Evolutionary conservation across 2,888 invertebrate species (phyloP).

Genomic region (Aspidapion aeneum): DNA sequence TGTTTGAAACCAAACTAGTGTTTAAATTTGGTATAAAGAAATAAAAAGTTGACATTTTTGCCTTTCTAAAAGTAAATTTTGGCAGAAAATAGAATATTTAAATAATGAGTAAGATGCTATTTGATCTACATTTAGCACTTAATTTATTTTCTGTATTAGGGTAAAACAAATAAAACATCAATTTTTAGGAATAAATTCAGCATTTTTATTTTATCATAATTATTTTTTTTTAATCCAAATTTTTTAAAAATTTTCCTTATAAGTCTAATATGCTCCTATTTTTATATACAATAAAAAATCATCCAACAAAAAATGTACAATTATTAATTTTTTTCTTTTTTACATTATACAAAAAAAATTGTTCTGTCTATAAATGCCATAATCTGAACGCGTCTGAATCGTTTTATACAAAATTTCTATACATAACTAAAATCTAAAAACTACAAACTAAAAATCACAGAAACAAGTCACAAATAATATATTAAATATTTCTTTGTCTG

Average conservation of each 20-base stretch:
- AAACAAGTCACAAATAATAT: slow-evolving; percentile 22
- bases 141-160: too few relatives aligned
- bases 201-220: slow-evolving; percentile 42
- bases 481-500: slow-evolving; percentile 3
- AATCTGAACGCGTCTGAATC: not conserved
- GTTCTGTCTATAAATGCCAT: not conserved
- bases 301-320: slow-evolving; percentile 43
- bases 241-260: not conserved
- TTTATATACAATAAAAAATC: slow-evolving; percentile 47
- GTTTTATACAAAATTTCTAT: not conserved
- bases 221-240: slow-evolving; percentile 36
- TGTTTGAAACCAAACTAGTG: too few relatives aligned
- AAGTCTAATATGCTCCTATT: slow-evolving; percentile 31
- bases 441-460: slow-evolving; percentile 22
- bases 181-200: slow-evolving; percentile 16
- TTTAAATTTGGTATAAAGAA: too few relatives aligned
- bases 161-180: too few relatives aligned
- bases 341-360: slow-evolving; percentile 15
- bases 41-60: too few relatives aligned
- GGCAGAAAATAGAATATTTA: too few relatives aligned
- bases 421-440: slow-evolving; percentile 4
- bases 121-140: too few relatives aligned
- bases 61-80: too few relatives aligned
- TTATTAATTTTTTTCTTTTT: slow-evolving; percentile 14
- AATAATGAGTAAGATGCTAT: too few relatives aligned